Conservation (phyloP, 1,140 invertebrate species). For the Xylocopa sonorina region DNA sequence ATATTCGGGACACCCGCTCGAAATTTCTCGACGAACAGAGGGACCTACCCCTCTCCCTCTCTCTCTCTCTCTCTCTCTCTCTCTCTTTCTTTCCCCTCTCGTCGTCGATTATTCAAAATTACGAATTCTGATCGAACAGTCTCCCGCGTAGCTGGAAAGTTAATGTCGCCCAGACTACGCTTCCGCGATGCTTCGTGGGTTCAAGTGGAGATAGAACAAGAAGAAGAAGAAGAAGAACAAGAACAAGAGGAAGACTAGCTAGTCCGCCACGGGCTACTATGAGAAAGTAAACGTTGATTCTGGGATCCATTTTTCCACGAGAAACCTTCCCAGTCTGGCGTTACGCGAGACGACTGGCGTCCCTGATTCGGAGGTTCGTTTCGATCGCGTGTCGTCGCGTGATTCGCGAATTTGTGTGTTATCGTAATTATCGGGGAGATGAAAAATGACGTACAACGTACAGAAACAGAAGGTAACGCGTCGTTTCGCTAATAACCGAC, state of each 20-base stretch:
- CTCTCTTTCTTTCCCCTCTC: not conserved
- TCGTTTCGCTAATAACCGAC: conserved; percentile 5
- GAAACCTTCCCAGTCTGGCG: not conserved
- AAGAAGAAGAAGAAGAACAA: no score
- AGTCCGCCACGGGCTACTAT: not conserved
- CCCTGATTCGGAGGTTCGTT: not conserved
- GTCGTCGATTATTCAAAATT: conserved; percentile 50
- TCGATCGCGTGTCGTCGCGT: not conserved
- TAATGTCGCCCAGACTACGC: conserved; percentile 17
- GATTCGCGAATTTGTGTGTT: not conserved
- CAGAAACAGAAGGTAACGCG: not conserved
- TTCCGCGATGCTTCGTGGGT: not conserved
- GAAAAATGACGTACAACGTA: conserved; percentile 3
- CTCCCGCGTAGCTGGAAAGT: conserved; percentile 36
- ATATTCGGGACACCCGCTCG: conserved; percentile 42
- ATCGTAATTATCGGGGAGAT: not conserved
- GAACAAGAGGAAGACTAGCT: not conserved
- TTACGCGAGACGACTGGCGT: no score
- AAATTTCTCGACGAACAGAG: conserved; percentile 47
- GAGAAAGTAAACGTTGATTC: conserved; percentile 16
- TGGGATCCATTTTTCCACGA: conserved; percentile 13
- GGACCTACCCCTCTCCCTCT: not conserved
- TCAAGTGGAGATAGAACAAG: no score
- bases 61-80: no score
- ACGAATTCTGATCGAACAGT: conserved; percentile 32